These are phyloP conservation scores for Oophaga pumilio DNA, from an alignment of 2,113 vertebrate genomes.

Conservation along the genomic window DNA sequence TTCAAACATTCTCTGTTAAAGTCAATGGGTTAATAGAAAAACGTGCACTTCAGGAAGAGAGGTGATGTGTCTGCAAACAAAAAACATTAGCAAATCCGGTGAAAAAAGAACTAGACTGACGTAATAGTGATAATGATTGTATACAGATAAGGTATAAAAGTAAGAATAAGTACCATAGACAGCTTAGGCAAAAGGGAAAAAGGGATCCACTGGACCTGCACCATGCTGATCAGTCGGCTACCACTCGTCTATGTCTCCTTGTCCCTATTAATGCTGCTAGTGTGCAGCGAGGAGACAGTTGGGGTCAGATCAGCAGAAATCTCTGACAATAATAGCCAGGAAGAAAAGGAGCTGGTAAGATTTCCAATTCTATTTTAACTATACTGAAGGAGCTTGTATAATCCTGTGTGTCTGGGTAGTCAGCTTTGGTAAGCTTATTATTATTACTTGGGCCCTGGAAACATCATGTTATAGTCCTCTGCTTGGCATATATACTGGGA, in stretches of 20 bases:
- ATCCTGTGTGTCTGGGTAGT: not conserved
- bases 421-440: not conserved
- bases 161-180: constrained; percentile 26
- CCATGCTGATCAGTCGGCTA: constrained; percentile 63
- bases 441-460: too few relatives aligned
- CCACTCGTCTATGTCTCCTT: constrained; percentile 60
- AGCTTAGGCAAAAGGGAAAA: not conserved
- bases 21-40: constrained; percentile 56
- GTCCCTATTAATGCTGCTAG: constrained; percentile 61
- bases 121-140: not conserved
- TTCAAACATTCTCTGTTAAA: constrained; percentile 24
- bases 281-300: constrained; percentile 60
- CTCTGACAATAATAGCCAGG: constrained; percentile 62
- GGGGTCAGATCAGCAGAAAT: constrained; percentile 62
- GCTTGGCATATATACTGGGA: too few relatives aligned
- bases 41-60: constrained; percentile 11
- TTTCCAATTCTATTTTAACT: not conserved
- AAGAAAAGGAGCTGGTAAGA: constrained; percentile 68
- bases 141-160: constrained; percentile 28
- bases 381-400: not conserved
- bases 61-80: constrained; percentile 29
- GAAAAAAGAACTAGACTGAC: not conserved
- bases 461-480: too few relatives aligned
- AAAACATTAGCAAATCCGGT: constrained; percentile 24
- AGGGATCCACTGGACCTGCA: constrained; percentile 31